These are phyloP conservation scores for Buathra laborator DNA, from an alignment of 2,888 invertebrate species.

Conservation along the genomic window DNA sequence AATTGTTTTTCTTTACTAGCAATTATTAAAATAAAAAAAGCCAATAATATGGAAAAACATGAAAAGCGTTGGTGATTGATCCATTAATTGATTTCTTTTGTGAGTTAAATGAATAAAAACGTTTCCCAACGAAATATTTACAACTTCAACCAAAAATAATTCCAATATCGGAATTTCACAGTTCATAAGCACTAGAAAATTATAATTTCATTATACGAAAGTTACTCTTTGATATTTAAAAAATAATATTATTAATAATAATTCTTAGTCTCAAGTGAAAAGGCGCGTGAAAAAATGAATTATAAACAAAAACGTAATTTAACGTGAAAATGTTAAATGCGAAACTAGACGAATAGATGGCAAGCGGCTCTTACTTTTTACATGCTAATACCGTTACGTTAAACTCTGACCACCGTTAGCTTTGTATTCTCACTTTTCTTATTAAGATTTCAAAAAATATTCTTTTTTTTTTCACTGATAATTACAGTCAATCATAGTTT, in stretches of 20 bases:
- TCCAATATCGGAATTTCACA: not conserved
- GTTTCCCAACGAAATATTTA: not conserved
- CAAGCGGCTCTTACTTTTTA: slow-evolving; percentile 60
- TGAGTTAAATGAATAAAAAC: not conserved
- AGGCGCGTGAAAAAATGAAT: not conserved
- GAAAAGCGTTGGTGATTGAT: slow-evolving; percentile 17
- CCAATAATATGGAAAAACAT: slow-evolving; percentile 14
- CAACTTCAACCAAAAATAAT: not conserved
- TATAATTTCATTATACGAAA: slow-evolving; percentile 25
- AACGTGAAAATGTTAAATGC: slow-evolving; percentile 30
- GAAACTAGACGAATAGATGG: slow-evolving; percentile 27
- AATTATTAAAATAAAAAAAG: slow-evolving; percentile 32
- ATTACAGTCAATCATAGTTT: not conserved
- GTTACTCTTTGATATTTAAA: too few relatives aligned
- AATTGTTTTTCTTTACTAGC: not conserved
- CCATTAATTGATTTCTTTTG: not conserved
- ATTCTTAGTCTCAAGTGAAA: not conserved
- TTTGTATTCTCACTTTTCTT: slow-evolving; percentile 61
- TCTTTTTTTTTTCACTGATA: slow-evolving; percentile 22
- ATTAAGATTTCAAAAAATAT: slow-evolving; percentile 42
- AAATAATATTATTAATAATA: too few relatives aligned
- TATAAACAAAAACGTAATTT: slow-evolving; percentile 29
- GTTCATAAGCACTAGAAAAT: not conserved
- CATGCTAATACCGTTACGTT: slow-evolving; percentile 79
- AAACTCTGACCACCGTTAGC: slow-evolving; percentile 78